Evolutionary conservation across 2,888 invertebrate genomes (phyloP).

Genomic region (Germaria angustata): DNA sequence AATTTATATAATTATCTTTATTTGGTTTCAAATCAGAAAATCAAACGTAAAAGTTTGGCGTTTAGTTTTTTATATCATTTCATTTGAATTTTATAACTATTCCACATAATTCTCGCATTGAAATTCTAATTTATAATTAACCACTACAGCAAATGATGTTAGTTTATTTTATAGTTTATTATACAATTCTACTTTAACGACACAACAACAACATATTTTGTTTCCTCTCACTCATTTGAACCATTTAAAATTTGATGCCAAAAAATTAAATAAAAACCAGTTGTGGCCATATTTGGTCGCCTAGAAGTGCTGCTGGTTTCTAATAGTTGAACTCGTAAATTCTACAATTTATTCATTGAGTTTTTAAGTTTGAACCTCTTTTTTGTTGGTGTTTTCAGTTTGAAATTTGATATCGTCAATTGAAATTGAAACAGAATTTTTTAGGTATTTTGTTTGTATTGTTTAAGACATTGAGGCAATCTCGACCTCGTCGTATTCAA

Average conservation of each 20-base stretch:
- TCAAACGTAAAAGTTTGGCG: too few species aligned
- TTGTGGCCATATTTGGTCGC: not conserved
- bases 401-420: not conserved
- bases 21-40: too few species aligned
- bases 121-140: not conserved
- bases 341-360: slow-evolving; percentile 7
- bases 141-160: not conserved
- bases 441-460: not conserved
- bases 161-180: not conserved
- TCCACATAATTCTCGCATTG: not conserved
- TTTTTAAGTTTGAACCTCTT: slow-evolving; percentile 12
- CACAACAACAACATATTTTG: not conserved
- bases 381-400: not conserved
- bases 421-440: not conserved
- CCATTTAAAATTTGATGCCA: not conserved
- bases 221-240: slow-evolving; percentile 1
- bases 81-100: not conserved
- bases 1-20: too few species aligned
- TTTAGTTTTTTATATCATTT: too few species aligned
- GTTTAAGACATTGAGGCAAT: not conserved
- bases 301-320: not conserved
- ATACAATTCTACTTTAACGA: not conserved
- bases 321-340: not conserved
- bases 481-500: slow-evolving; percentile 17
- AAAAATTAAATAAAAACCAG: not conserved